Evolutionary conservation across 2,113 vertebrate species (phyloP).

Genomic region (Hassar affinis): DNA sequence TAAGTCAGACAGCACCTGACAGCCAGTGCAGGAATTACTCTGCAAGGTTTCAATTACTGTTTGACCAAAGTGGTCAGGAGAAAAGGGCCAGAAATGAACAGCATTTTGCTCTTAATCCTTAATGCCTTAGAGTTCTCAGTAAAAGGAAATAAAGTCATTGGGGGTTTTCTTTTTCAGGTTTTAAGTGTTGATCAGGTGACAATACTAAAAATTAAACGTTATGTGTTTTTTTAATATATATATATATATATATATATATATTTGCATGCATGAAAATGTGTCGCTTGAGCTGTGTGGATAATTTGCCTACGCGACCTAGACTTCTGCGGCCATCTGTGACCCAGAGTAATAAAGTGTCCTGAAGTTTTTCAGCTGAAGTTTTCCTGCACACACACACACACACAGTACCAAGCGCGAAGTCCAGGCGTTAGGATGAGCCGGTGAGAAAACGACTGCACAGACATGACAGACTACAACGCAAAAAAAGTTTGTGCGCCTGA

Average conservation of each 20-base stretch:
- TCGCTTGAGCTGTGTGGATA: background rate
- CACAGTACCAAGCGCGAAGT: slow-evolving; percentile 23
- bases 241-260: no score
- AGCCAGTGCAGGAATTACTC: background rate
- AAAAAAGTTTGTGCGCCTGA: slow-evolving; percentile 18
- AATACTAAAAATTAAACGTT: background rate
- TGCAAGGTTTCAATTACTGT: background rate
- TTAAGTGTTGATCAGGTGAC: background rate
- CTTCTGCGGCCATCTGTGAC: background rate
- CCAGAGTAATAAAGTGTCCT: slow-evolving; percentile 1
- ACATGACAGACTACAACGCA: background rate
- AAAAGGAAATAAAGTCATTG: background rate
- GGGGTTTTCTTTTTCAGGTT: background rate
- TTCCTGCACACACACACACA: no score
- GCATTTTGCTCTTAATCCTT: background rate
- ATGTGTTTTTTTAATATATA: background rate
- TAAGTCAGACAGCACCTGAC: background rate
- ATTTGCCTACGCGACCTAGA: background rate
- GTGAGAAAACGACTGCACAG: background rate
- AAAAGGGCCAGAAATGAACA: slow-evolving; percentile 14
- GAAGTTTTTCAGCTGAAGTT: background rate
- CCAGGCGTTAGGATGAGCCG: background rate
- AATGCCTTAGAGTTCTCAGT: background rate
- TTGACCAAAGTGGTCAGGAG: background rate
- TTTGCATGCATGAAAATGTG: background rate